Base-by-base conservation (phyloP, 2,797 vertebrate species). In the Pelodytes ibericus region DNA sequence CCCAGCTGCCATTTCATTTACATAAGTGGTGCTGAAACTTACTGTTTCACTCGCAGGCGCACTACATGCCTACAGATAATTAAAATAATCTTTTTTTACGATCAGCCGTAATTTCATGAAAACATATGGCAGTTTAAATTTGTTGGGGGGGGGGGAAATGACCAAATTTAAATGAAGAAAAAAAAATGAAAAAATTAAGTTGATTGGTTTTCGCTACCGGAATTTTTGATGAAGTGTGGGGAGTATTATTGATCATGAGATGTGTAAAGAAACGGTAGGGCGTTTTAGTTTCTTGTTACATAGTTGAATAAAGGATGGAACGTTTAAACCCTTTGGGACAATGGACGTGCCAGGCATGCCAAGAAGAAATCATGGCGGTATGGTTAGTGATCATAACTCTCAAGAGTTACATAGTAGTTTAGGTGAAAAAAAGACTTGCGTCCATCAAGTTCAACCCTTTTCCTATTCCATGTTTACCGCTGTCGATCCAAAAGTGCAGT, bases 21-120 rank as follows among this genome's bases (percentile, higher is more conserved):
- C 81, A 74, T 9, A 70, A 4, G 65, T 60, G 30, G 11, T 25
- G 80, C 71, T 6, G 18, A 60, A 61, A 79, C 53, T 41, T n/a
- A 71, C 24, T 25, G 27, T 77, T 68, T 77, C 29, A 20, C 47
- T 39, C 22, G 65, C 68, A 44, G 69, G 26, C 39, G 7, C 36
- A 72, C 27, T 65, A 77, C 58, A 60, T 51, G 75, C 68, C 75
- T 59, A 49, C 24, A 22, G 61, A 77, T 77, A 72, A 77, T 77
- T 72, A 65, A 77, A 77, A 77, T 72, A 41, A 77, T 77, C 67
- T 71, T 71, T 77, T 53, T 71, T 77, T 66, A 71, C 16, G 61
- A 64, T 36, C 69, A 71, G 22, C 31, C 53, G 5, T 71, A 49
- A 72, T 72, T 77, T 71, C 64, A 26, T 11, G 60, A 25, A 77